Evolutionary conservation across 2,113 vertebrate genomes (phyloP).

Genomic region (Isichthys henryi): DNA sequence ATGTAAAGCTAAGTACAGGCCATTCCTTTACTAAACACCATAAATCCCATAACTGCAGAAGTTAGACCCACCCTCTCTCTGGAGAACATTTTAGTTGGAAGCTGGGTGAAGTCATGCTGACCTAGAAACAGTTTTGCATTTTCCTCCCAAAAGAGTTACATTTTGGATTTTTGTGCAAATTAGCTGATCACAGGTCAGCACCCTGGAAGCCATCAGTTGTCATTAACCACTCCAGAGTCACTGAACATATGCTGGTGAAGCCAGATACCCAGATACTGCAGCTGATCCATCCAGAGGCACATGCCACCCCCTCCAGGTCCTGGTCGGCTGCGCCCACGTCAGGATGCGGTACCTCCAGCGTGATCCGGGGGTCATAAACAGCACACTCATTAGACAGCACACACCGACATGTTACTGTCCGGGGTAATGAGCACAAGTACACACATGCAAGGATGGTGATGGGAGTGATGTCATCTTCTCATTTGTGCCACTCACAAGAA

Average conservation of each 20-base stretch:
- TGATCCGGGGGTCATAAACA: neutral
- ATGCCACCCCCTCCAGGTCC: neutral
- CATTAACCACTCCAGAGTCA: neutral
- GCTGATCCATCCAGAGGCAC: neutral
- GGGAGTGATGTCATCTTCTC: neutral
- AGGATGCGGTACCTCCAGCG: neutral
- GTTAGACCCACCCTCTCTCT: neutral
- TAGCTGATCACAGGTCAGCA: neutral
- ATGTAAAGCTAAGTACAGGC: neutral
- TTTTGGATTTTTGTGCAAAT: neutral
- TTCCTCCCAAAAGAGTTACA: neutral
- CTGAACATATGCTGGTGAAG: neutral
- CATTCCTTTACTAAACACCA: neutral
- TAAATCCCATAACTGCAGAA: neutral
- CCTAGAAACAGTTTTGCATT: neutral
- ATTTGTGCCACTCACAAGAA: neutral
- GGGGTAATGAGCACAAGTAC: neutral
- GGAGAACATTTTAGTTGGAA: neutral
- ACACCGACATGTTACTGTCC: neutral
- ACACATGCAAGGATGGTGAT: neutral
- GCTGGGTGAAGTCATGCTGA: neutral
- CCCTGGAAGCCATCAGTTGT: neutral
- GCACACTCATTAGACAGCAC: slow-evolving; percentile 11
- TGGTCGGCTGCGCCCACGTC: slow-evolving; percentile 4
- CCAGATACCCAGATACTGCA: neutral